A percentile compares a stretch with the other conserved stretches of the same genome.
These are phyloP conservation scores for Cenopis cana DNA, from an alignment of 2,888 invertebrate species.

Conservation along the genomic window DNA sequence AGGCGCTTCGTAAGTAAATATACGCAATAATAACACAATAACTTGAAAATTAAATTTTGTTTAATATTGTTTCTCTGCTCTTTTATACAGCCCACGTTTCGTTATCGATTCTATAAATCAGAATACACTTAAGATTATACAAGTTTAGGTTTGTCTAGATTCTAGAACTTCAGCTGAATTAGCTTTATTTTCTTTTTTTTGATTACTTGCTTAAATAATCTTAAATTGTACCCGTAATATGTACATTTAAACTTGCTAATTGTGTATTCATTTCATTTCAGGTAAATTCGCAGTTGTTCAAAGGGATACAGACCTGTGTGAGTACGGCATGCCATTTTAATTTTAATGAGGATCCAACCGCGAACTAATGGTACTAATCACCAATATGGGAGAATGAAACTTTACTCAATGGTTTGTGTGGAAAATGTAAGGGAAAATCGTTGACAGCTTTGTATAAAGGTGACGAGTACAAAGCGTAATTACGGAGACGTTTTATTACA, in stretches of 20 bases:
- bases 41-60: not conserved
- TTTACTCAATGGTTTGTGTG: conserved; percentile 5
- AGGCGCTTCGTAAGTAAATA: conserved; percentile 53
- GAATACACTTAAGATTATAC: not conserved
- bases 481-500: not conserved
- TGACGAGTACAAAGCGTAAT: conserved; percentile 14
- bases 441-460: conserved; percentile 9
- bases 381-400: conserved; percentile 12
- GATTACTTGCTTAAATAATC: not conserved
- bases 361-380: conserved; percentile 38
- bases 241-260: conserved; percentile 23
- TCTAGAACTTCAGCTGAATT: not conserved
- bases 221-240: not conserved
- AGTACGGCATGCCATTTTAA: conserved; percentile 33
- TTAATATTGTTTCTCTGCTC: not conserved
- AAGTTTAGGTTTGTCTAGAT: not conserved
- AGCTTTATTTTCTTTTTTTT: not conserved
- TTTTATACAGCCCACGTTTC: not conserved
- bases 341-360: conserved; percentile 38
- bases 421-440: conserved; percentile 25
- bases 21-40: too few species aligned
- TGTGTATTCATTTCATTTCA: conserved; percentile 38
- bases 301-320: conserved; percentile 27
- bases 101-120: not conserved
- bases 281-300: conserved; percentile 37